Conservation (phyloP, 2,113 vertebrate genomes). For the Chaetorhynchus papuensis region DNA sequence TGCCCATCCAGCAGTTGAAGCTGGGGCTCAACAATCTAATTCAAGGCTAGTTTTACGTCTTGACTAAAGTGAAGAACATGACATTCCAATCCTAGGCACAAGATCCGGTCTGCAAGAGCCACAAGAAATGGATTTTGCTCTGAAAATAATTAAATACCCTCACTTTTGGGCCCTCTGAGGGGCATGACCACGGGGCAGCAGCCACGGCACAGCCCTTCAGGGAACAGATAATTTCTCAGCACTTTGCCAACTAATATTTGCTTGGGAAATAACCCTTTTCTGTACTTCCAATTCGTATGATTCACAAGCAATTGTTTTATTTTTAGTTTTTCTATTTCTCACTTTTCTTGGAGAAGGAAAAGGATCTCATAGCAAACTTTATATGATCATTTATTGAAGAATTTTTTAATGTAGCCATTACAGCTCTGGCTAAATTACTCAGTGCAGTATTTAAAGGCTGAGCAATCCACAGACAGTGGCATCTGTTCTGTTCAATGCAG, state of each 20-base stretch:
- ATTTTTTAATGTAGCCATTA: neutral
- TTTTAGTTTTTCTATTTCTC: neutral
- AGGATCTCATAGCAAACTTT: neutral
- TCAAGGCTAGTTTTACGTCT: neutral
- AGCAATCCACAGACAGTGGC: neutral
- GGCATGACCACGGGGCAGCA: neutral
- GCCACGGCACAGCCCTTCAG: accelerated
- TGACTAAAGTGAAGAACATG: neutral
- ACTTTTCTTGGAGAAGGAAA: neutral
- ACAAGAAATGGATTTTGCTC: neutral
- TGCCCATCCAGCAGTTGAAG: neutral
- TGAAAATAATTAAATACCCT: neutral
- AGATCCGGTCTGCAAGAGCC: neutral
- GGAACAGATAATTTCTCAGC: neutral
- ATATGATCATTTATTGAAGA: neutral
- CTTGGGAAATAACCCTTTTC: neutral
- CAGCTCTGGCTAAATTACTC: neutral
- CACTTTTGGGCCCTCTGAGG: neutral
- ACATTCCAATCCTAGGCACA: neutral
- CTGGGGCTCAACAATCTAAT: neutral
- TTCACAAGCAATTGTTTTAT: neutral
- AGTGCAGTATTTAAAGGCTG: neutral
- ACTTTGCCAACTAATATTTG: neutral
- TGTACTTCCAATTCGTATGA: neutral
- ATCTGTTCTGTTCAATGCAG: conserved; percentile 7